A percentile compares a stretch with the other conserved stretches of the same genome.
phyloP scores from a whole-genome alignment of 2,113 vertebrate genomes.

The Limnothrissa miodon region DNA sequence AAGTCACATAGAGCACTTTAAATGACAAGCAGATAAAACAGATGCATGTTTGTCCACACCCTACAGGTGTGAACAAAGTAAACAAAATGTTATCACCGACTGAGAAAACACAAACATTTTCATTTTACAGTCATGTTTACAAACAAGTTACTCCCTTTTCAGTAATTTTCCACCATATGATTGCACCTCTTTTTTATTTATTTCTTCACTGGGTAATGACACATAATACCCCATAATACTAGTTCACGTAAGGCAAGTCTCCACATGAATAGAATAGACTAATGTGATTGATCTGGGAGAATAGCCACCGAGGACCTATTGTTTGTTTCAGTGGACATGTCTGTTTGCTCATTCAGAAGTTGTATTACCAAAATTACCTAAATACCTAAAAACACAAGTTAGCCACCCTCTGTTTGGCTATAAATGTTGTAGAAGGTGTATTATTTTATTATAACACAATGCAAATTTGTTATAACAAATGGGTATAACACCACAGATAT shows the following conservation, averaged over 20 bases:
- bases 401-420: background rate
- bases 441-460: background rate
- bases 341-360: background rate
- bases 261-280: too few relatives aligned
- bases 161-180: background rate
- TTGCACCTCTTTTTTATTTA: background rate
- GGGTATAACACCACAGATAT: too few relatives aligned
- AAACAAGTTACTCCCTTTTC: background rate
- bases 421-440: background rate
- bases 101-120: background rate
- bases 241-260: too few relatives aligned
- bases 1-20: constrained; percentile 5
- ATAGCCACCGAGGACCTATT: background rate
- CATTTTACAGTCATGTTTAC: background rate
- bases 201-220: background rate
- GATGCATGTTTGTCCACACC: background rate
- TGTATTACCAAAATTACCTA: background rate
- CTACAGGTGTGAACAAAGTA: background rate
- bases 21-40: background rate
- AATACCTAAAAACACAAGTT: background rate
- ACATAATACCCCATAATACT: too few relatives aligned
- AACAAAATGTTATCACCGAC: background rate
- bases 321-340: background rate
- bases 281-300: too few relatives aligned
- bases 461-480: background rate